These are phyloP conservation scores for Phalacrocorax carbo DNA, from an alignment of 2,113 vertebrate species.

Conservation along the genomic window DNA sequence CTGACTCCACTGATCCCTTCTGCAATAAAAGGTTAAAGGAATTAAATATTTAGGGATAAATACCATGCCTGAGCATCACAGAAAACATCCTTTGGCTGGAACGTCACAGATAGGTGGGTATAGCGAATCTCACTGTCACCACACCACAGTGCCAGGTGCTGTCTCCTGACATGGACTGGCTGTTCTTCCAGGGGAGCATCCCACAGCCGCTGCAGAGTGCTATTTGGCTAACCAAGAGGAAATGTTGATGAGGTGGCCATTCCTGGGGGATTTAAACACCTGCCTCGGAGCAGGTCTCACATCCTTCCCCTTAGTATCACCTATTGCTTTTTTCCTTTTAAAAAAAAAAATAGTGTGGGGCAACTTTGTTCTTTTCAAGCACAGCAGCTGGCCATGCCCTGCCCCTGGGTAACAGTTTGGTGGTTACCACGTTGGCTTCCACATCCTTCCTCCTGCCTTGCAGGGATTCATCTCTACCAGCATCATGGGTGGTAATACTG, in stretches of 20 bases:
- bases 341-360: background rate
- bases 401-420: background rate
- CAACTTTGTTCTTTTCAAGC: background rate
- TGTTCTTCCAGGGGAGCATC: background rate
- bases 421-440: background rate
- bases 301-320: background rate
- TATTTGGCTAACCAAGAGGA: background rate
- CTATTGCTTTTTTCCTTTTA: background rate
- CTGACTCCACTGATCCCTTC: background rate
- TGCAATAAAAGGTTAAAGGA: background rate
- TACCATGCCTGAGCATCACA: background rate
- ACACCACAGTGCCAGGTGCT: accelerated
- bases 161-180: accelerated
- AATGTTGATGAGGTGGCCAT: background rate
- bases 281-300: background rate
- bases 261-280: background rate
- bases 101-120: background rate
- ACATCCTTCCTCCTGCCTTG: background rate
- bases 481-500: accelerated
- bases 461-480: background rate
- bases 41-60: background rate
- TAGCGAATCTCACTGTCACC: background rate
- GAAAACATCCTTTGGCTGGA: background rate
- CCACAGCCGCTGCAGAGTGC: background rate
- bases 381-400: background rate